Base-by-base conservation (phyloP, 2,797 vertebrate genomes). In the Nannoperca australis region DNA sequence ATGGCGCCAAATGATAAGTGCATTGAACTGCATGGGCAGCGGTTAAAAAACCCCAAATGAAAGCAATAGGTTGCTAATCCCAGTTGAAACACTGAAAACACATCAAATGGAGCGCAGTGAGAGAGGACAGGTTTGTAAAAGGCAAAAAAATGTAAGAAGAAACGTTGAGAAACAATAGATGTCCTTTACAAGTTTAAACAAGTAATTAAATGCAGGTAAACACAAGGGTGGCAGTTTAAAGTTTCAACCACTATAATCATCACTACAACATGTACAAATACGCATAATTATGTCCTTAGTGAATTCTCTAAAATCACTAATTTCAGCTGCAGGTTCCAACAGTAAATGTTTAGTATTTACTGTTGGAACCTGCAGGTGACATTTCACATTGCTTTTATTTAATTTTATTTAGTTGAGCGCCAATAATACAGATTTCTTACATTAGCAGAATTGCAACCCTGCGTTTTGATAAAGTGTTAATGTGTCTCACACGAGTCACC, bases 131-230 rank as follows among this genome's bases (percentile, higher is more conserved):
- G 20, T 42, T 60, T 44, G 11, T 7, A 27, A 20, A 62, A 13
- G 15, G 45, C 18, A 27, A 8, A 63, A 47, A 62, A 47, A 3
- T 17, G 12, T 22, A 62, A 36, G 42, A 32, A 27, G 53, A 55
- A 14, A 45, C 2, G 20, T 22, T 15, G 27, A 50, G 10, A 2
- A 32, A 40, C 49, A 50, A 30, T 1, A 47, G 2, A 1, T 0
- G 3, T 20, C 15, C 49, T 60, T 49, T 18, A 70, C 42, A 36
- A n/a, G 14, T 38, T 4, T 12, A 8, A n/a, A n/a, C 14, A 22
- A 56, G 42, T 40, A n/a, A 49, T 36, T 65, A 58, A 38, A 58
- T 60, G n/a, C 55, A 49, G 54, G 3, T 18, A 70, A 70, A n/a
- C 44, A n/a, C 55, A 42, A 32, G 20, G 27, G 24, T 32, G 14